phyloP scores from a whole-genome alignment of 1,140 invertebrate genomes.

The Aphaenogaster ashmeadi region DNA sequence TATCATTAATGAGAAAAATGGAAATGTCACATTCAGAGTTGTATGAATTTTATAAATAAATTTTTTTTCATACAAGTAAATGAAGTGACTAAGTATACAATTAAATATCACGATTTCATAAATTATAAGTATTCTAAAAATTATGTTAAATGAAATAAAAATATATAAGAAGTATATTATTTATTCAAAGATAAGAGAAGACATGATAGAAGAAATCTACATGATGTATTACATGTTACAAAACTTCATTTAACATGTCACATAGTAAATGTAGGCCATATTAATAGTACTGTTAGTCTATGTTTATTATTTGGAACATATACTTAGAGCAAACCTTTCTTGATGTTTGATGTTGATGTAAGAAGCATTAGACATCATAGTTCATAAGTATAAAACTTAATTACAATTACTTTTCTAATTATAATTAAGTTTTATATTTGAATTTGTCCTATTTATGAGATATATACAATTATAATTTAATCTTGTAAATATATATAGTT shows the following conservation, averaged over 20 bases:
- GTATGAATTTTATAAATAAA: constrained; percentile 5
- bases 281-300: constrained; percentile 32
- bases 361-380: not conserved
- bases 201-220: constrained; percentile 7
- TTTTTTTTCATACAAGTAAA: not conserved
- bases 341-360: not conserved
- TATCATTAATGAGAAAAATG: not conserved
- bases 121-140: constrained; percentile 18
- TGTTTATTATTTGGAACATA: constrained; percentile 46
- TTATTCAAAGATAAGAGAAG: constrained; percentile 27
- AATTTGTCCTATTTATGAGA: constrained; percentile 5
- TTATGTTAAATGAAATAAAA: constrained; percentile 7
- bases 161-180: constrained; percentile 1
- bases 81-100: not conserved
- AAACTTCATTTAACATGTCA: constrained; percentile 8
- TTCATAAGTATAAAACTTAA: constrained; percentile 13
- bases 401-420: constrained; percentile 3
- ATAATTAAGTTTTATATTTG: constrained; percentile 7
- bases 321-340: not conserved
- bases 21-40: not conserved
- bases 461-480: not conserved
- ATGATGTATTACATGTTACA: constrained; percentile 6
- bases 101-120: constrained; percentile 3
- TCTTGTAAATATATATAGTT: constrained; percentile 43
- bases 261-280: constrained; percentile 50